phyloP scores from a whole-genome alignment of 2,888 invertebrate genomes.

The Drosophila yooni region DNA sequence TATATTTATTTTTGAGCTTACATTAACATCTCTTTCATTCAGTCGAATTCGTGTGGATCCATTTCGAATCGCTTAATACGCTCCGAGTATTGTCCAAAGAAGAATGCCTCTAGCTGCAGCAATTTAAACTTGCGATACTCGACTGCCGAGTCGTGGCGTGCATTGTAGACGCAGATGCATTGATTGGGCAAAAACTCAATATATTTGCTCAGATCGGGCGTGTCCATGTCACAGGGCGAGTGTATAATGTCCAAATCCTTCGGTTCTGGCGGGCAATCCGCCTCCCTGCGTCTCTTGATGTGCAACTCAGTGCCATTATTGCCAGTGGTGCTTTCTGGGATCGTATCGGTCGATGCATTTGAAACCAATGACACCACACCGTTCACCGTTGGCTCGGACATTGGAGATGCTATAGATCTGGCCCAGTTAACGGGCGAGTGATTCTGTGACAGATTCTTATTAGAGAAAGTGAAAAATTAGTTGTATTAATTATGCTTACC shows the following conservation, averaged over 20 bases:
- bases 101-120: constrained; percentile 46
- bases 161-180: constrained; percentile 41
- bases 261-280: not conserved
- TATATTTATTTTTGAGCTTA: not conserved
- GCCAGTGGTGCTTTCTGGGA: not conserved
- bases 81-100: constrained; percentile 50
- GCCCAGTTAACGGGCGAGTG: constrained; percentile 9
- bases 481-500: constrained; percentile 8
- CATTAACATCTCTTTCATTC: constrained; percentile 81
- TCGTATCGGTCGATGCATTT: not conserved
- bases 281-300: constrained; percentile 20
- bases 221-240: constrained; percentile 49
- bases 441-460: not conserved
- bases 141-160: constrained; percentile 14
- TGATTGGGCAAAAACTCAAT: constrained; percentile 40
- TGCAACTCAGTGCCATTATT: constrained; percentile 5
- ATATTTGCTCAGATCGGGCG: not conserved
- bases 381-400: not conserved
- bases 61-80: constrained; percentile 85
- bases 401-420: constrained; percentile 2
- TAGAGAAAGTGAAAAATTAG: not conserved
- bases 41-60: constrained; percentile 89
- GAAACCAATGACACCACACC: not conserved
- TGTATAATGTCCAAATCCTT: constrained; percentile 29
- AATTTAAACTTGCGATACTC: constrained; percentile 39